Base-by-base conservation (phyloP, 2,888 invertebrate species). In the Taenaris catops region DNA sequence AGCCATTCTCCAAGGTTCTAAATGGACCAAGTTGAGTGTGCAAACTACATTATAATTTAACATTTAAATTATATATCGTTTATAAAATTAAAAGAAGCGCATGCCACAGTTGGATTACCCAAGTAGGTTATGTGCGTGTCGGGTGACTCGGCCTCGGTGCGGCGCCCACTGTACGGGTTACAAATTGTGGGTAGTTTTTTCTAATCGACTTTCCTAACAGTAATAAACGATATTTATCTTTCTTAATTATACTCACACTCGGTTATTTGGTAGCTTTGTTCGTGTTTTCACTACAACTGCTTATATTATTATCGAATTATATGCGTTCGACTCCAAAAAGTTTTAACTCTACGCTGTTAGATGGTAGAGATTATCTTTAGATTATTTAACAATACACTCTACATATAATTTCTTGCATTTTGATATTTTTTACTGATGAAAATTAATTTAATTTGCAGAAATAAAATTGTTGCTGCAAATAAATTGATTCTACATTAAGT, bases 151-250 rank as follows among this genome's bases (percentile, higher is more conserved):
- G 28, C 11, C 28, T 20, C 49, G 53, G 60, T 42, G 51, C 63
- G 72, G 78, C 75, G 76, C 78, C 75, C 83, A 81, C 80, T 75
- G 86, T 70, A 86, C 79, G 84, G 84, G 86, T 86, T 86, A 84
- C 86, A 86, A 86, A 86, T 86, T 86, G 83, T 84, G 81, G 86
- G 84, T 80, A 76, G 80, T 86, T 86, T 63, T 84, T 86, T 81
- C 71, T 81, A 84, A 83, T 84, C 84, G 83, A 84, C 86, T 86
- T 84, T 79, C 68, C 76, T 84, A 81, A 81, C 81, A 71, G 86
- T 86, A 86, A 86, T 86, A 86, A 86, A 86, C 79, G 80, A 84
- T 86, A 86, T 86, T 86, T 86, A 86, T 86, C 86, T 86, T 86
- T 80, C 78, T 84, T 86, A 86, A 86, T 86, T 86, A 86, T 80